Evolutionary conservation across 1,140 invertebrate species (phyloP).

Genomic region (Probaryconus sp.): DNA sequence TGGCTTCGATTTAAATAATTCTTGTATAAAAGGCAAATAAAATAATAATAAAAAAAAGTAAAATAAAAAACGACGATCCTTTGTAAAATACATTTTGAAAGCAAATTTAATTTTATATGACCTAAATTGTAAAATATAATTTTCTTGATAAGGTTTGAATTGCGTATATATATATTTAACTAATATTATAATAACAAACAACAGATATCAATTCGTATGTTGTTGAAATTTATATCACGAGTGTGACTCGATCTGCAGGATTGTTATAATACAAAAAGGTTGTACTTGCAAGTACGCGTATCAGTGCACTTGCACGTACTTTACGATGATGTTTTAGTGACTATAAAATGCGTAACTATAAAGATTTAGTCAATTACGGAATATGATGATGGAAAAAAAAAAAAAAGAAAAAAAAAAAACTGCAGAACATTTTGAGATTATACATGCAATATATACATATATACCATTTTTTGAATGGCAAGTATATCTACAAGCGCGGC

Average conservation of each 20-base stretch:
- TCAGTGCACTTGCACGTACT: constrained; percentile 33
- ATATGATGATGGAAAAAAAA: constrained; percentile 13
- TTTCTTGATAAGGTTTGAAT: constrained; percentile 16
- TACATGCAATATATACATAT: constrained; percentile 55
- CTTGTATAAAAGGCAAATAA: constrained; percentile 23
- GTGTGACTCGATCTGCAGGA: constrained; percentile 27
- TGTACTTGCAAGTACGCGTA: constrained; percentile 27
- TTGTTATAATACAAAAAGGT: constrained; percentile 35
- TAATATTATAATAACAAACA: not conserved
- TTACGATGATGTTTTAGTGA: constrained; percentile 58
- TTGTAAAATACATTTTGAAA: constrained; percentile 32
- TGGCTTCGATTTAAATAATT: constrained; percentile 52
- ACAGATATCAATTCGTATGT: constrained; percentile 28
- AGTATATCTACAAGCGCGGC: constrained; percentile 38
- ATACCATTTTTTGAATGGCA: constrained; percentile 61
- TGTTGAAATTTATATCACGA: constrained; percentile 19
- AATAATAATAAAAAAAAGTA: too few species aligned
- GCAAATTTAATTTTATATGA: constrained; percentile 24
- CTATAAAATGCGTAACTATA: constrained; percentile 60
- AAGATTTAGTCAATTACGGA: constrained; percentile 72
- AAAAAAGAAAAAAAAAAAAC: constrained; percentile 35
- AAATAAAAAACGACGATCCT: too few species aligned
- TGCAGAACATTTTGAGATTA: constrained; percentile 62
- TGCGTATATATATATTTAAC: not conserved
- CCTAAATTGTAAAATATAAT: constrained; percentile 19